These are phyloP conservation scores for Sminthurinus aureus DNA, from an alignment of 2,888 invertebrate genomes.

Conservation along the genomic window DNA sequence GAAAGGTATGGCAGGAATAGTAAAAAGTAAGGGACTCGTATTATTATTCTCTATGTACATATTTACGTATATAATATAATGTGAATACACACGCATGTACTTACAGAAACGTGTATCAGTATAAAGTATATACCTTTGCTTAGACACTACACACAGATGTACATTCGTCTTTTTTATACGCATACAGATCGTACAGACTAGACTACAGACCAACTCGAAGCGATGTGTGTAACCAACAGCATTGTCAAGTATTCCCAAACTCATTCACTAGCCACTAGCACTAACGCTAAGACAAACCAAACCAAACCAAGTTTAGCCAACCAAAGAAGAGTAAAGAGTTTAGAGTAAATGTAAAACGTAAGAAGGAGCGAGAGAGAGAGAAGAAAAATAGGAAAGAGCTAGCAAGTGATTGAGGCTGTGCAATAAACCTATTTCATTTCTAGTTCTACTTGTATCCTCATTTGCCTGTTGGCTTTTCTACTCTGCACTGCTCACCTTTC, in stretches of 20 bases:
- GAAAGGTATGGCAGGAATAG: too few species aligned
- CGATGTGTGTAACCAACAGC: constrained; percentile 19
- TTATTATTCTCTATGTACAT: too few species aligned
- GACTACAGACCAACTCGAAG: constrained; percentile 22
- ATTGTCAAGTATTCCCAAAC: constrained; percentile 31
- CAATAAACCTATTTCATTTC: constrained; percentile 39
- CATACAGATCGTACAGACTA: too few species aligned
- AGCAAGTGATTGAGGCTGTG: constrained; percentile 33
- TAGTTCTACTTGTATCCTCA: constrained; percentile 29
- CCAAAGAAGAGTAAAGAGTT: neutral
- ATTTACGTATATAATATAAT: neutral
- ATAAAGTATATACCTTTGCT: neutral
- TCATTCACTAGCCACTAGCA: neutral
- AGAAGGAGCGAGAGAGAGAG: neutral
- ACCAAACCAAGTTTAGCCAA: neutral
- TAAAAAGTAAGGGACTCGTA: too few species aligned
- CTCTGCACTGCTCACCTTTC: constrained; percentile 1
- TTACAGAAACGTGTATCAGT: neutral
- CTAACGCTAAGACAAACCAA: neutral
- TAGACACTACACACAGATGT: neutral
- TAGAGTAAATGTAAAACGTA: neutral
- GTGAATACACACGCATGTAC: neutral
- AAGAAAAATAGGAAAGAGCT: neutral
- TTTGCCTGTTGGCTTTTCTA: constrained; percentile 9
- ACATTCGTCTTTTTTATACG: neutral